Evolutionary conservation across 2,113 vertebrate species (phyloP), one percentile per base, ranked within the genome.

Genomic region (Enhydra lutris): DNA sequence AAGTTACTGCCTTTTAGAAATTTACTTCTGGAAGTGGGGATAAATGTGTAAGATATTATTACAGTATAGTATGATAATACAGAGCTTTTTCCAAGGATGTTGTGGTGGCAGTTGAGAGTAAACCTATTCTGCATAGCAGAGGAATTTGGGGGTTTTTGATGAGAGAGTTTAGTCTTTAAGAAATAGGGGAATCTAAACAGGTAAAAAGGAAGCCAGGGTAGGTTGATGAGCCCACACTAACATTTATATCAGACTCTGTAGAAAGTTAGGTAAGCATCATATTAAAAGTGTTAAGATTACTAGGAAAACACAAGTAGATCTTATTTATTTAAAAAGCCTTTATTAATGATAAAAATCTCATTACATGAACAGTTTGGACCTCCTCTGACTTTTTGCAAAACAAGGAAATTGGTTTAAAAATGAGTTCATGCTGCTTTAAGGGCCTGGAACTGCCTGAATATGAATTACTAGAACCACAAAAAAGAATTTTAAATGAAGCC

Each of bases 221-320:
- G 45, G 57, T 61, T 76, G 39, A 85, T 94, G 47, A 61, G 67
- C 36, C 8, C 69, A 85, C 29, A 42, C 3, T 78, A 80, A 82
- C 36, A 50, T 34, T 81, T 86, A 14, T 20, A 74, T 81, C n/a
- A 47, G 29, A 55, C 65, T 61, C 24, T 83, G 89, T 73, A 83
- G 52, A 29, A 85, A 83, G 92, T 29, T 86, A 94, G 90, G 59
- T 90, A 73, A 76, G 50, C 23, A 65, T 85, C 1, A 26, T 89
- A 29, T 94, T 65, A 78, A 94, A 89, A 95, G 52, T 86, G 65
- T 89, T 92, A 90, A 74, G 67, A 86, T 86, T 73, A 91, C 76
- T 96, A 71, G 83, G 65, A 96, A 91, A 94, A 94, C 26, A 81
- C 17, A 82, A 78, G 50, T 96, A 86, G 31, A 71, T 92, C 96